These are phyloP conservation scores for Alfaro cultratus DNA, from an alignment of 2,797 vertebrate genomes.

Conservation along the genomic window DNA sequence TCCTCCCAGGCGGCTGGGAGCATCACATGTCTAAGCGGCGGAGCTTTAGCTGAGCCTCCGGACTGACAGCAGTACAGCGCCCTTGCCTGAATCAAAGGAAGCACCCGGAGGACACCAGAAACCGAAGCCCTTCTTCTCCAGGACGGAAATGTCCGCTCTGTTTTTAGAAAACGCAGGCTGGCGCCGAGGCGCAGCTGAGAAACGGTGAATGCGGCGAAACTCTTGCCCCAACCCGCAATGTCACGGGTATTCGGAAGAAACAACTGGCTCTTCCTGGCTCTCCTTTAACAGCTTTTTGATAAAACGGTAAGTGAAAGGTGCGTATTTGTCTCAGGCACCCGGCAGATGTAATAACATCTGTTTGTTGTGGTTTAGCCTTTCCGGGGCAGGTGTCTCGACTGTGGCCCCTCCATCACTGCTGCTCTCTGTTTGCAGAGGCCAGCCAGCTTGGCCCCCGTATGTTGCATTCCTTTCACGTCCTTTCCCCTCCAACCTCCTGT, in stretches of 20 bases:
- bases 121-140: slow-evolving; percentile 3
- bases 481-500: slow-evolving; percentile 1
- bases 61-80: slow-evolving; percentile 30
- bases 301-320: slow-evolving; percentile 49
- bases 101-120: slow-evolving; percentile 1
- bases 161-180: slow-evolving; percentile 26
- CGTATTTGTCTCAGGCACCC: background rate
- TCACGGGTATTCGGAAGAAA: slow-evolving; percentile 33
- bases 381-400: slow-evolving; percentile 44
- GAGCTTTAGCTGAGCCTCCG: slow-evolving; percentile 16
- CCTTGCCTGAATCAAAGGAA: slow-evolving; percentile 35
- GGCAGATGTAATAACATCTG: background rate
- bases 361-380: background rate
- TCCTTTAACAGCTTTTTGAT: background rate
- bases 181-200: slow-evolving; percentile 37
- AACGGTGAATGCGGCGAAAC: slow-evolving; percentile 48
- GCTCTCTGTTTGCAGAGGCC: background rate
- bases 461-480: slow-evolving; percentile 46
- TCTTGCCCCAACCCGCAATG: slow-evolving; percentile 30
- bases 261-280: slow-evolving; percentile 3
- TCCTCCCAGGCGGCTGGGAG: slow-evolving; percentile 23
- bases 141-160: slow-evolving; percentile 47
- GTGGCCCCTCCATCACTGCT: background rate
- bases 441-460: slow-evolving; percentile 14
- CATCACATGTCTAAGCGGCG: slow-evolving; percentile 39